Evolutionary conservation across 2,888 invertebrate genomes (phyloP).

Genomic region (Callyntrura guangdongensis): DNA sequence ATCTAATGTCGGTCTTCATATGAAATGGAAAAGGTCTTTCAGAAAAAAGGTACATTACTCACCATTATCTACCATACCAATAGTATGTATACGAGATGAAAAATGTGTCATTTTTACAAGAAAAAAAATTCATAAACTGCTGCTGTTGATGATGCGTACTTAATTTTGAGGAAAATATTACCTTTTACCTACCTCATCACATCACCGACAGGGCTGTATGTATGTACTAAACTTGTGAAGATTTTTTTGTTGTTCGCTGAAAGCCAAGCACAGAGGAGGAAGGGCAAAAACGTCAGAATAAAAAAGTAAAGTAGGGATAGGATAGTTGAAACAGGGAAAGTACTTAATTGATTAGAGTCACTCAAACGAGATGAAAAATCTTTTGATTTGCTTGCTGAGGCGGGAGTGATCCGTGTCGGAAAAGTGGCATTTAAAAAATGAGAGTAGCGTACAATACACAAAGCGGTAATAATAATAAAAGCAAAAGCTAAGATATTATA

Average conservation of each 20-base stretch:
- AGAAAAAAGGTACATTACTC: neutral
- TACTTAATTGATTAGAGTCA: conserved; percentile 42
- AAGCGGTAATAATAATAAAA: conserved; percentile 6
- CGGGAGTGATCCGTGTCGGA: conserved; percentile 47
- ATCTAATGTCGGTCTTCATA: conserved; percentile 6
- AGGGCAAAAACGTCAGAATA: too few species aligned
- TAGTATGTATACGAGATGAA: neutral
- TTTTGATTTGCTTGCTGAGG: conserved; percentile 51
- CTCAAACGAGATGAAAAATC: conserved; percentile 16
- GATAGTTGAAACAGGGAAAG: neutral
- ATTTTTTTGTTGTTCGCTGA: neutral
- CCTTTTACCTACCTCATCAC: conserved; percentile 18
- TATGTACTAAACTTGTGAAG: too few species aligned
- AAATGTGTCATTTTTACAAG: conserved; percentile 32
- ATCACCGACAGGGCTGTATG: neutral
- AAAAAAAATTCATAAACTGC: neutral
- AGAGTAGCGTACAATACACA: neutral
- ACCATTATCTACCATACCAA: neutral
- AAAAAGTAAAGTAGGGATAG: neutral
- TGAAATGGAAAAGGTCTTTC: conserved; percentile 34
- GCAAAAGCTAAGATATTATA: conserved; percentile 6
- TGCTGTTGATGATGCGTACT: conserved; percentile 10
- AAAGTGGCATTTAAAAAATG: neutral
- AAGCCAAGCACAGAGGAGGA: neutral
- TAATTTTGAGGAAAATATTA: conserved; percentile 29